Conservation (phyloP, 2,797 vertebrate genomes). For the Platalea minor region DNA sequence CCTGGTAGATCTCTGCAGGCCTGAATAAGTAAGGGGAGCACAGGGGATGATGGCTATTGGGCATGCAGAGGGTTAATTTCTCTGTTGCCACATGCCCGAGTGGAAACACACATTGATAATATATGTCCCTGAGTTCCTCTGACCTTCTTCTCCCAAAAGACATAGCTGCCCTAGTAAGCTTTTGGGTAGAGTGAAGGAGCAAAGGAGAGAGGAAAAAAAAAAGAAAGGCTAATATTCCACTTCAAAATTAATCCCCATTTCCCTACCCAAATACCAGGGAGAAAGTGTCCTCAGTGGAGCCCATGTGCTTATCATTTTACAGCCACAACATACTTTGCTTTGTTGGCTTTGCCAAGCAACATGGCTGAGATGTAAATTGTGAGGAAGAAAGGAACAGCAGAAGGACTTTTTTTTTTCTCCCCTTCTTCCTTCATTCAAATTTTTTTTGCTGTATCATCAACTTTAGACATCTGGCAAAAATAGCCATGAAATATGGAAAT, state of each 20-base stretch:
- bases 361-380: slow-evolving; percentile 45
- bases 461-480: slow-evolving; percentile 65
- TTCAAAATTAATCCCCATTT: background rate
- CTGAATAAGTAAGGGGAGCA: background rate
- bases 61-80: background rate
- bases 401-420: slow-evolving; percentile 8
- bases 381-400: slow-evolving; percentile 57
- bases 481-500: slow-evolving; percentile 76
- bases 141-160: background rate
- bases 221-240: background rate
- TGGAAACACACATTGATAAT: background rate
- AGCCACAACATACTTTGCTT: slow-evolving; percentile 52
- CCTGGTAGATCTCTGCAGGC: background rate
- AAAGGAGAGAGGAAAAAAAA: background rate
- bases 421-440: slow-evolving; percentile 37
- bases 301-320: slow-evolving; percentile 53
- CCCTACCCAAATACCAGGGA: background rate
- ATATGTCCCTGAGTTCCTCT: background rate
- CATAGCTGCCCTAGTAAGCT: background rate
- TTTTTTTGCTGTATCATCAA: slow-evolving; percentile 70
- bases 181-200: background rate
- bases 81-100: background rate
- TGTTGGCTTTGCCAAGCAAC: slow-evolving; percentile 53
- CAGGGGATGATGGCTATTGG: background rate
- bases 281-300: background rate